phyloP scores from a whole-genome alignment of 2,888 invertebrate species.

The Tenthredo scrophulariae region DNA sequence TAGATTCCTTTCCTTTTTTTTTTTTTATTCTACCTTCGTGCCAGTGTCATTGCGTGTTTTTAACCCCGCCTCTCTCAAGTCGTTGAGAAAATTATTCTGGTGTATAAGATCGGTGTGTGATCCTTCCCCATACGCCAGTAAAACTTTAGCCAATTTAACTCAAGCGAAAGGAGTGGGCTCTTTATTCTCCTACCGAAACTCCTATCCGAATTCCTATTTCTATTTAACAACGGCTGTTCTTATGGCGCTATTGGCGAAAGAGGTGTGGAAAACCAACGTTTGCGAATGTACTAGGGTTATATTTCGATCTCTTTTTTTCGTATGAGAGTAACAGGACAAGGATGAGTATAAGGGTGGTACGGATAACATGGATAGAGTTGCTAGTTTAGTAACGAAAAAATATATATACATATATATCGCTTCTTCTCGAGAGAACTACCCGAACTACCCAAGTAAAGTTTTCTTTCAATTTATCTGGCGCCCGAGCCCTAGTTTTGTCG shows the following conservation, averaged over 20 bases:
- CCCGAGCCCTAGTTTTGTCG: constrained; percentile 5
- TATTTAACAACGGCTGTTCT: constrained; percentile 18
- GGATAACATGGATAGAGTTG: not conserved
- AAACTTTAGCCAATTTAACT: not conserved
- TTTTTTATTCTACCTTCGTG: not conserved
- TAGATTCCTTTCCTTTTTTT: not conserved
- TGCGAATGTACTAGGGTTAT: not conserved
- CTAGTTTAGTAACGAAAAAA: constrained; percentile 22
- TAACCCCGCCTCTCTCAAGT: not conserved
- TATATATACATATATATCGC: constrained; percentile 15
- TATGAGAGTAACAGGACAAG: not conserved
- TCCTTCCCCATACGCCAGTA: constrained; percentile 1
- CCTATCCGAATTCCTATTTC: constrained; percentile 28
- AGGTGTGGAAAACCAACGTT: constrained; percentile 14
- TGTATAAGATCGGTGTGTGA: not conserved
- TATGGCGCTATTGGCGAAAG: not conserved
- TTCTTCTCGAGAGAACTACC: constrained; percentile 18
- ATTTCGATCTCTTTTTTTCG: not conserved
- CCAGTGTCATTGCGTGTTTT: constrained; percentile 11
- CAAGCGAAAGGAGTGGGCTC: not conserved
- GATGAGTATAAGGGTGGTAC: not conserved
- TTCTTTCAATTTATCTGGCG: constrained; percentile 50
- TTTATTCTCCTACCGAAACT: not conserved
- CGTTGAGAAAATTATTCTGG: not conserved
- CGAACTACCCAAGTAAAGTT: constrained; percentile 30